Conservation (phyloP, 2,113 vertebrate species). For the Enhydra lutris region DNA sequence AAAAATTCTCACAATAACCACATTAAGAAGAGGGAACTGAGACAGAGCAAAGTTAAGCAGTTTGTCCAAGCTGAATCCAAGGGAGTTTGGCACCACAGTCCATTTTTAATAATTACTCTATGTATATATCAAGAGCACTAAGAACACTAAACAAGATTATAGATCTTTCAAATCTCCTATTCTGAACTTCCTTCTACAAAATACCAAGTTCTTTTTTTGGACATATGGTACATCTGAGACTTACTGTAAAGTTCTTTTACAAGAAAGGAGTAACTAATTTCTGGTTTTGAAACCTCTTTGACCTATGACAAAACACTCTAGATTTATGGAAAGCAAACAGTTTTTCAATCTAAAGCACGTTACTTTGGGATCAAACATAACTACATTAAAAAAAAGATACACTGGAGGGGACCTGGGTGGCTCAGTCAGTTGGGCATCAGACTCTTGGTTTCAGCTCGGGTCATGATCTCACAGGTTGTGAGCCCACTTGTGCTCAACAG, state of each 20-base stretch:
- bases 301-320: constrained; percentile 9
- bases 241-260: background rate
- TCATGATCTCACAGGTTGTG: background rate
- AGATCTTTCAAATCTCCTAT: background rate
- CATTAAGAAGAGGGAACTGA: background rate
- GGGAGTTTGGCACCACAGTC: background rate
- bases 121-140: background rate
- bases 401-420: background rate
- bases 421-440: background rate
- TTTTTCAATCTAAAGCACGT: background rate
- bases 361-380: background rate
- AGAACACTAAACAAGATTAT: background rate
- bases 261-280: background rate
- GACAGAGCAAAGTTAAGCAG: background rate
- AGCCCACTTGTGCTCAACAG: background rate
- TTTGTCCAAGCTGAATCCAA: background rate
- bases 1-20: background rate
- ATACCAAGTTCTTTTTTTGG: background rate
- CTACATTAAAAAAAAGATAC: background rate
- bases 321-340: background rate
- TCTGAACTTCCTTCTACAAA: background rate
- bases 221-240: background rate
- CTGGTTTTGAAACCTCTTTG: background rate
- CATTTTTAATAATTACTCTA: background rate
- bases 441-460: background rate